These are phyloP conservation scores for Triplophysa tibetana DNA, from an alignment of 2,113 vertebrate genomes.

Conservation along the genomic window DNA sequence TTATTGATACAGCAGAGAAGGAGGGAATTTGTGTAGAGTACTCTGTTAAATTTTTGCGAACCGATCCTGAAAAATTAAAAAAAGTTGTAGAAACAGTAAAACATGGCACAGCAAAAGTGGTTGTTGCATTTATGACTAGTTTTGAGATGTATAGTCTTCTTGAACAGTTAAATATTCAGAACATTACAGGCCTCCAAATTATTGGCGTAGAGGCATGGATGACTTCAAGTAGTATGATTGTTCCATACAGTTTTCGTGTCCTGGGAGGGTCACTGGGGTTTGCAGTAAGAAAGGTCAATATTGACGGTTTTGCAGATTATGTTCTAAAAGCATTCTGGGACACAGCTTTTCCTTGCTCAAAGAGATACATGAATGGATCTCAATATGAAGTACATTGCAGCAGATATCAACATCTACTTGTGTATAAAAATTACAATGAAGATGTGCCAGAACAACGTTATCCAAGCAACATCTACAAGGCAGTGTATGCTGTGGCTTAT, in stretches of 20 bases:
- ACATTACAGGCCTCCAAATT: constrained; percentile 70
- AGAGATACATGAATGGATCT: neutral
- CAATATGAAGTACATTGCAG: constrained; percentile 53
- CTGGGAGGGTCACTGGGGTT: constrained; percentile 72
- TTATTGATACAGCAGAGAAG: constrained; percentile 63
- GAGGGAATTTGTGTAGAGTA: constrained; percentile 73
- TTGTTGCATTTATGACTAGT: constrained; percentile 70
- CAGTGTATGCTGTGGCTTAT: constrained; percentile 70
- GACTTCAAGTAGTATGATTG: constrained; percentile 67
- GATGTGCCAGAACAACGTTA: constrained; percentile 70
- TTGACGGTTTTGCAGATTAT: constrained; percentile 64
- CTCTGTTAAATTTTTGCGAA: constrained; percentile 64
- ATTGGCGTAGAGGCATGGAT: constrained; percentile 75
- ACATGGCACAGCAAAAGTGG: constrained; percentile 66
- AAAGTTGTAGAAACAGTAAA: constrained; percentile 69
- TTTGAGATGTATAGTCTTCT: constrained; percentile 73
- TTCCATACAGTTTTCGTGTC: constrained; percentile 63
- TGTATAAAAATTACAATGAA: constrained; percentile 56
- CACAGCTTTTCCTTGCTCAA: constrained; percentile 52
- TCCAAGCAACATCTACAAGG: constrained; percentile 72
- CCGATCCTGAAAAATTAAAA: constrained; percentile 63
- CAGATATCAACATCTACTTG: constrained; percentile 57
- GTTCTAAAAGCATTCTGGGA: constrained; percentile 67
- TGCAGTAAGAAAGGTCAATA: constrained; percentile 65
- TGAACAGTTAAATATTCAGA: constrained; percentile 64